These are phyloP conservation scores for Proteles cristata DNA, from an alignment of 2,113 vertebrate species.

Conservation along the genomic window DNA sequence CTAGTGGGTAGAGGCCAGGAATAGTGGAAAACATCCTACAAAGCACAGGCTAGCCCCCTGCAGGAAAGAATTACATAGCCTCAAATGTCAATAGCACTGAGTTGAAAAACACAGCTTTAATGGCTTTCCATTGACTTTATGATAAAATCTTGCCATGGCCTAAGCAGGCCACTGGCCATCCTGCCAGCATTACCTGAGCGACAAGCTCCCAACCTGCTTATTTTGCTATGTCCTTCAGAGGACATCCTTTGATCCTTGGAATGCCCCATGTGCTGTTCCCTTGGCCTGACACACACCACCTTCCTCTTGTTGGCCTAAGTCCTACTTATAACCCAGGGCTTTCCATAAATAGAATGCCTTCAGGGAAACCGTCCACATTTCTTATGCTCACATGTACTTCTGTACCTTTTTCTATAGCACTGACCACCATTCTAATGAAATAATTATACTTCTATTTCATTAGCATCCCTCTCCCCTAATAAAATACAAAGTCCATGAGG, in stretches of 20 bases:
- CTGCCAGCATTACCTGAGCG: background rate
- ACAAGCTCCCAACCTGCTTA: background rate
- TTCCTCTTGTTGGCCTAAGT: background rate
- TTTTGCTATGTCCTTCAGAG: background rate
- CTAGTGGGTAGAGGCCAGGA: background rate
- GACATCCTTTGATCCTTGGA: background rate
- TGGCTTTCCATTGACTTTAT: background rate
- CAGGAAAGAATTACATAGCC: background rate
- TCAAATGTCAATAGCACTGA: background rate
- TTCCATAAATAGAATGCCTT: background rate
- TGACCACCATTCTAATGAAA: background rate
- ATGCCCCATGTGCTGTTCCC: background rate
- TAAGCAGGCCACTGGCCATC: background rate
- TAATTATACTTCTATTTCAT: background rate
- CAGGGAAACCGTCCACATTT: background rate
- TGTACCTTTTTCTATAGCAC: background rate
- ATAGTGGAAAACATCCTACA: background rate
- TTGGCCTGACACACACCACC: background rate
- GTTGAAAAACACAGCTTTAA: background rate
- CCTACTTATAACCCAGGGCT: background rate
- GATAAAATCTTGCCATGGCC: background rate
- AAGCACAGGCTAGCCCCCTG: background rate
- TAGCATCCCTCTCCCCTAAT: background rate
- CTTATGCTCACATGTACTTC: background rate
- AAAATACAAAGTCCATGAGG: background rate